Evolutionary conservation across 2,888 invertebrate species (phyloP).

Genomic region (Pelosia muscerda): DNA sequence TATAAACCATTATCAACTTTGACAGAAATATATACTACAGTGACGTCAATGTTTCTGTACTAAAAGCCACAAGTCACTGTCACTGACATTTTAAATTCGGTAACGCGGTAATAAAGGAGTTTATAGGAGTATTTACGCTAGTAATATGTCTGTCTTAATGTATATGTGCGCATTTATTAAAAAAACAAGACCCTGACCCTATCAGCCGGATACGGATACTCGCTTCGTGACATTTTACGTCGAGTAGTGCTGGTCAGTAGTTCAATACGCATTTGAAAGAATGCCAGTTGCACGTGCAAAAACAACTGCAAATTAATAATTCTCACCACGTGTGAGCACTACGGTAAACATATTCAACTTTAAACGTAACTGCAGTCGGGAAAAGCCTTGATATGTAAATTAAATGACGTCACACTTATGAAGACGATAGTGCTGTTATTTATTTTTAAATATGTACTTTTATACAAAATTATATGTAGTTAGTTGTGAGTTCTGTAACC

Average conservation of each 20-base stretch:
- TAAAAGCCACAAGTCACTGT: too few relatives aligned
- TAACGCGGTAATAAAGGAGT: too few relatives aligned
- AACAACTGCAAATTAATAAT: not conserved
- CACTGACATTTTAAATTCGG: too few relatives aligned
- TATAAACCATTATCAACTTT: too few relatives aligned
- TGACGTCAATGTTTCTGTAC: too few relatives aligned
- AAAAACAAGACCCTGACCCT: too few relatives aligned
- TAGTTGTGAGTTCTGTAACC: not conserved
- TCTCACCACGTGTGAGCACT: not conserved
- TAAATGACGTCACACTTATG: not conserved
- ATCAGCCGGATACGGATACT: too few relatives aligned
- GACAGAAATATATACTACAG: too few relatives aligned
- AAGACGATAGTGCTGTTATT: constrained; percentile 4
- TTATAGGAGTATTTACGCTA: too few relatives aligned
- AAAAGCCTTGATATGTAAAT: not conserved
- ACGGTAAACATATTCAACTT: not conserved
- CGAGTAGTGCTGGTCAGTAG: not conserved
- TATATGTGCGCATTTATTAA: too few relatives aligned
- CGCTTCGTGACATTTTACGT: not conserved
- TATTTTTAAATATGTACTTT: not conserved
- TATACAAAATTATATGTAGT: not conserved
- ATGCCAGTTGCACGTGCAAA: not conserved
- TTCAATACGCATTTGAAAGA: not conserved
- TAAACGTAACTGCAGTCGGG: not conserved
- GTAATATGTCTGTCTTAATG: too few relatives aligned